A percentile compares a stretch with the other conserved stretches of the same genome.
Conservation (phyloP, 2,888 invertebrate species). For the Merodon equestris region DNA sequence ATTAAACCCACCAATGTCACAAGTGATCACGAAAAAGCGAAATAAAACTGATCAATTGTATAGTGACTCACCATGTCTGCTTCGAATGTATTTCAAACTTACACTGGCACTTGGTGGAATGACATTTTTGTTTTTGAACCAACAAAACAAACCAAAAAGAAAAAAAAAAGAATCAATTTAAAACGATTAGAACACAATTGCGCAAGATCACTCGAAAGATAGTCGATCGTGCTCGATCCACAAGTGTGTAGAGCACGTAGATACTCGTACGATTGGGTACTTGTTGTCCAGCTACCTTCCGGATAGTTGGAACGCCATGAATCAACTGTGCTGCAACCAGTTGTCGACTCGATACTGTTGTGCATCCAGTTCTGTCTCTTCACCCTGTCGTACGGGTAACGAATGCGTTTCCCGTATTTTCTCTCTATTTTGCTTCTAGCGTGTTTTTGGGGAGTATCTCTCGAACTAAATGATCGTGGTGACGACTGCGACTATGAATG, state of each 20-base stretch:
- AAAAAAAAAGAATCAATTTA: no score
- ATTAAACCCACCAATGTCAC: conserved; percentile 48
- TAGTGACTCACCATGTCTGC: conserved; percentile 51
- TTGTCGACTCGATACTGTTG: conserved; percentile 1
- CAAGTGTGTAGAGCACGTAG: no score
- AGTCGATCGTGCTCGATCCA: no score
- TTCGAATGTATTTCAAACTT: conserved; percentile 23
- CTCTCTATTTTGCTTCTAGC: not conserved
- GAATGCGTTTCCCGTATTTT: no score
- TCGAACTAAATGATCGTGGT: conserved; percentile 40
- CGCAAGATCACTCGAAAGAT: no score
- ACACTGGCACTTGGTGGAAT: conserved; percentile 15
- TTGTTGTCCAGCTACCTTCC: conserved; percentile 44
- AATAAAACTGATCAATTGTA: conserved; percentile 4
- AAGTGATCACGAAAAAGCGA: conserved; percentile 8
- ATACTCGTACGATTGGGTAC: conserved; percentile 35
- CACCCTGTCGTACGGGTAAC: not conserved
- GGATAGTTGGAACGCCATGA: conserved; percentile 49
- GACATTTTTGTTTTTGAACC: conserved; percentile 13
- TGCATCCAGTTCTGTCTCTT: conserved; percentile 25
- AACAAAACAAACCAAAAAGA: conserved; percentile 4
- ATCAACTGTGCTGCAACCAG: conserved; percentile 52
- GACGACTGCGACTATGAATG: conserved; percentile 41
- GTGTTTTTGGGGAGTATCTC: conserved; percentile 21
- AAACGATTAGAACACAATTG: no score